Percentiles rank a stretch among this genome's conserved stretches.
Evolutionary conservation across 92 coral and sea anemone species (phyloP).

Genomic region (Epizoanthus illoricatus): DNA sequence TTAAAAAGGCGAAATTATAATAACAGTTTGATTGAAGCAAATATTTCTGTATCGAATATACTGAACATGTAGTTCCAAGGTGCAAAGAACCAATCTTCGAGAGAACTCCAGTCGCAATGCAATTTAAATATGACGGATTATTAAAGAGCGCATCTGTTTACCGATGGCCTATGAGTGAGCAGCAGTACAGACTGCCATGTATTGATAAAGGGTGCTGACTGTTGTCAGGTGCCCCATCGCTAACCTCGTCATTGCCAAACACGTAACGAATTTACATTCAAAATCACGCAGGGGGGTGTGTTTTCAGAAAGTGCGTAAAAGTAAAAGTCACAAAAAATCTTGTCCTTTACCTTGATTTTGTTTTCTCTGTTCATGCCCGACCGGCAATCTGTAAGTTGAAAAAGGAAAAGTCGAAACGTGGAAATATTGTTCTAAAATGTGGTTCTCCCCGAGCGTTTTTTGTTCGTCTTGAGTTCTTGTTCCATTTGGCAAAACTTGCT

Average conservation of each 20-base stretch:
- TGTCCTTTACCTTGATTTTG: no score
- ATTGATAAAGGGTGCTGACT: conserved; percentile 10
- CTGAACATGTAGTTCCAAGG: neutral
- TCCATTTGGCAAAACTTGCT: no score
- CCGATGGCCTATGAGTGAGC: neutral
- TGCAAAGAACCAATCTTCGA: neutral
- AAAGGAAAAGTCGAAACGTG: no score
- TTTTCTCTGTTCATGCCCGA: no score
- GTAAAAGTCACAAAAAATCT: neutral
- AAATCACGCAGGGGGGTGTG: neutral
- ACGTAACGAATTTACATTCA: neutral
- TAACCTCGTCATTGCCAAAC: neutral
- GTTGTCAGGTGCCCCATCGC: neutral
- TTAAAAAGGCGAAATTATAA: no score
- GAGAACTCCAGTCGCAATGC: neutral
- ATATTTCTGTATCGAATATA: no score
- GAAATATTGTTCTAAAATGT: no score
- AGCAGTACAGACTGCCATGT: neutral
- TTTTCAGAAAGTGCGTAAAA: neutral
- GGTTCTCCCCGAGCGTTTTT: no score
- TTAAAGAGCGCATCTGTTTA: conserved; percentile 18
- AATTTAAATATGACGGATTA: neutral
- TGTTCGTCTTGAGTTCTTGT: no score
- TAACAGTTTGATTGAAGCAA: no score
- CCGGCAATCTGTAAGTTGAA: no score